Percentiles rank a stretch among this genome's conserved stretches.
Evolutionary conservation across 1,140 invertebrate genomes (phyloP).

Genomic region (Drosophila sechellia): DNA sequence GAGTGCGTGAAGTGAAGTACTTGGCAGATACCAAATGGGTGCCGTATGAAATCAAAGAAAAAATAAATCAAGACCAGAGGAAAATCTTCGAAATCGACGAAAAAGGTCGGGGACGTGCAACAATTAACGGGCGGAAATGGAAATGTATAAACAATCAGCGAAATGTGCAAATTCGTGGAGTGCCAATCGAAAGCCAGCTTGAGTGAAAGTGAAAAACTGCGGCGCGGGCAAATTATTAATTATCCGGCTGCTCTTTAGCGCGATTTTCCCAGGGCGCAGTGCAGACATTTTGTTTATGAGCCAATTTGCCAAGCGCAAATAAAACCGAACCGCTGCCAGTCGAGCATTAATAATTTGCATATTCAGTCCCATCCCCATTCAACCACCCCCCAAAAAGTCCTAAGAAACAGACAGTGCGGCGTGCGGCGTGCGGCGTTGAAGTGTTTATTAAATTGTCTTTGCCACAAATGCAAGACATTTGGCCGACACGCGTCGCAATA

Average conservation of each 20-base stretch:
- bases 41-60: slow-evolving; percentile 22
- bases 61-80: slow-evolving; percentile 17
- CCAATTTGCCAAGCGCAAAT: slow-evolving; percentile 44
- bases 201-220: slow-evolving; percentile 35
- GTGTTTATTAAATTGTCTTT: slow-evolving; percentile 75
- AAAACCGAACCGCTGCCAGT: slow-evolving; percentile 32
- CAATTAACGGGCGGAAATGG: slow-evolving; percentile 67
- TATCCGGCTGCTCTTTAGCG: slow-evolving; percentile 51
- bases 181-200: slow-evolving; percentile 62
- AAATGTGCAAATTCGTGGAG: slow-evolving; percentile 63
- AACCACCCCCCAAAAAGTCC: background rate
- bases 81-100: slow-evolving; percentile 4
- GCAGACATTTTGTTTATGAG: slow-evolving; percentile 53
- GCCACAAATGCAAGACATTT: slow-evolving; percentile 63
- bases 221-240: slow-evolving; percentile 50
- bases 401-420: slow-evolving; percentile 37
- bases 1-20: slow-evolving; percentile 14
- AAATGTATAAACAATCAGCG: slow-evolving; percentile 60
- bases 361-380: slow-evolving; percentile 23
- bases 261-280: slow-evolving; percentile 21
- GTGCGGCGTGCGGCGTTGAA: slow-evolving; percentile 67
- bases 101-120: slow-evolving; percentile 4
- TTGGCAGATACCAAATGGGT: slow-evolving; percentile 37
- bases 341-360: slow-evolving; percentile 61
- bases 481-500: slow-evolving; percentile 15